These are phyloP conservation scores for Leptonema lineaticorne DNA, from an alignment of 1,140 invertebrate genomes.

Conservation along the genomic window DNA sequence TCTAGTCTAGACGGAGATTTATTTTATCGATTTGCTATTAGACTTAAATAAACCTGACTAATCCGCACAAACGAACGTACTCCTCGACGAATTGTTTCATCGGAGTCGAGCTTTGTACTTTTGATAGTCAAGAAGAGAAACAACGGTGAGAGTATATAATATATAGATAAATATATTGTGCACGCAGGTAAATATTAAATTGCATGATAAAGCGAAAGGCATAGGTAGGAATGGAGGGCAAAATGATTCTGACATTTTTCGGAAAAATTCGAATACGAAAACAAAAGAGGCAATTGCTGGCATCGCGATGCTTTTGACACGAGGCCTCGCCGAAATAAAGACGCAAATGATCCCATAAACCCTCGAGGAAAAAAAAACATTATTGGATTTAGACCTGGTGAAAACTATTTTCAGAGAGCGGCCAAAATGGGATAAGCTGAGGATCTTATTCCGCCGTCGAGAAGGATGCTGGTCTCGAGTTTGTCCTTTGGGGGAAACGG, in stretches of 20 bases:
- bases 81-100: too few species aligned
- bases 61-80: too few species aligned
- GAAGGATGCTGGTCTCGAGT: neutral
- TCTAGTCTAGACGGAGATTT: too few species aligned
- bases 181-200: too few species aligned
- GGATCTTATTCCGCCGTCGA: conserved; percentile 4
- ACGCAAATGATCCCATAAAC: conserved; percentile 40
- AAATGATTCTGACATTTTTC: neutral
- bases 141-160: too few species aligned
- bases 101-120: too few species aligned
- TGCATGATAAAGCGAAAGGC: too few species aligned
- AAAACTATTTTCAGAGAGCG: conserved; percentile 29
- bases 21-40: too few species aligned
- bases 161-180: too few species aligned
- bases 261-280: conserved; percentile 30
- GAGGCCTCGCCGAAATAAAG: conserved; percentile 28
- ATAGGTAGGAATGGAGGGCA: too few species aligned
- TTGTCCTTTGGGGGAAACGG: neutral
- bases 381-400: conserved; percentile 35
- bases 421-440: conserved; percentile 18
- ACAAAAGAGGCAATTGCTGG: conserved; percentile 32
- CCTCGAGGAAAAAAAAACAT: conserved; percentile 35
- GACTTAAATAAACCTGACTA: too few species aligned
- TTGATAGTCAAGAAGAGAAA: too few species aligned
- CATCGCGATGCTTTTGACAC: conserved; percentile 21